phyloP scores from a whole-genome alignment of 2,888 invertebrate species.

The Notocelia uddmanniana region DNA sequence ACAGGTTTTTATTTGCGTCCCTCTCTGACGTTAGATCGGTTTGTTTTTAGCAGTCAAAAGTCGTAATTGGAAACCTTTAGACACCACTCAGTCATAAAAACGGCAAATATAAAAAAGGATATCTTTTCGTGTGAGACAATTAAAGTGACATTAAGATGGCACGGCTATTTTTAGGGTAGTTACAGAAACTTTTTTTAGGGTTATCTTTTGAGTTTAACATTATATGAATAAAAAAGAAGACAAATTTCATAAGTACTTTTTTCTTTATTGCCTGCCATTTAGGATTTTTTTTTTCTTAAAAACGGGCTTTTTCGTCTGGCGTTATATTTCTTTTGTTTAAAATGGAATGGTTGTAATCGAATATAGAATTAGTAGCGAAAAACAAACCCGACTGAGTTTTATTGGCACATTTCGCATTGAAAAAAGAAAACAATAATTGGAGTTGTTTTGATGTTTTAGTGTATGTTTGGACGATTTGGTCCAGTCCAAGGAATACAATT shows the following conservation, averaged over 20 bases:
- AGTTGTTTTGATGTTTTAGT: neutral
- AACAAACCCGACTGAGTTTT: neutral
- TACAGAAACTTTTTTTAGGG: neutral
- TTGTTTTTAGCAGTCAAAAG: constrained; percentile 49
- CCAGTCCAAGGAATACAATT: neutral
- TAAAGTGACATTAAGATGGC: constrained; percentile 35
- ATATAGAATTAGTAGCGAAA: neutral
- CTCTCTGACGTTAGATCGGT: constrained; percentile 50
- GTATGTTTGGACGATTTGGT: constrained; percentile 3
- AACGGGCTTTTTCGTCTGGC: neutral
- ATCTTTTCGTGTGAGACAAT: constrained; percentile 30
- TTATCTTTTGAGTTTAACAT: neutral
- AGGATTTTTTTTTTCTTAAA: neutral
- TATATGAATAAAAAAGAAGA: neutral
- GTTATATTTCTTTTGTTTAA: neutral
- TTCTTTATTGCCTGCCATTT: constrained; percentile 15
- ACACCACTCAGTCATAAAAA: constrained; percentile 34
- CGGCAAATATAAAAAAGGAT: constrained; percentile 20
- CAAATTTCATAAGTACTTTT: neutral
- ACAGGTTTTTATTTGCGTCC: constrained; percentile 47
- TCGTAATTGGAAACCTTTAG: constrained; percentile 40
- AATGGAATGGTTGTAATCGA: neutral
- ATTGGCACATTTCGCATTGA: neutral
- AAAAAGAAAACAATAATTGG: neutral
- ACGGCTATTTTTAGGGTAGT: constrained; percentile 28